A percentile compares a stretch with the other conserved stretches of the same genome.
phyloP scores from a whole-genome alignment of 2,113 vertebrate species.

The Gavia stellata region DNA sequence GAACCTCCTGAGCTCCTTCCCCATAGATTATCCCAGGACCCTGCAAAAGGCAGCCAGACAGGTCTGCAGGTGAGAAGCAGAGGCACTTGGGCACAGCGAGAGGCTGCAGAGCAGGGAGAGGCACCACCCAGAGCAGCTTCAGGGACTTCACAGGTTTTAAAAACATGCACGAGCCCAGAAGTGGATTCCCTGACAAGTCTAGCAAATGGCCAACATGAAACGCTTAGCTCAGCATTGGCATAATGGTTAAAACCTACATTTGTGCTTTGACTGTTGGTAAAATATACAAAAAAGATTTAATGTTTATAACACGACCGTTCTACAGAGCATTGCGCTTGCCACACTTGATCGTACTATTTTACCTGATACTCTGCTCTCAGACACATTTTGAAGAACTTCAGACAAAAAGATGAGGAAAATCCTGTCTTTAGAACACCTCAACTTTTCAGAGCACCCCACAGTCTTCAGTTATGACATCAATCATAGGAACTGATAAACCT shows the following conservation, averaged over 20 bases:
- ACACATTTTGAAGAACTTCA: neutral
- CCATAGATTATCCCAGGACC: neutral
- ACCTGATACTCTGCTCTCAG: neutral
- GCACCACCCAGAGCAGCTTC: neutral
- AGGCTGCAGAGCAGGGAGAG: neutral
- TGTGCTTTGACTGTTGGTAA: neutral
- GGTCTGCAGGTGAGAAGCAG: neutral
- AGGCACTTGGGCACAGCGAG: neutral
- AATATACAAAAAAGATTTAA: neutral
- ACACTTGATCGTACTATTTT: neutral
- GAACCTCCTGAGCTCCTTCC: neutral
- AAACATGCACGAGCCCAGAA: neutral
- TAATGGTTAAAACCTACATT: neutral
- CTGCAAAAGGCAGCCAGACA: neutral
- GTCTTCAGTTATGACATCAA: neutral
- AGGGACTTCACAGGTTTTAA: neutral
- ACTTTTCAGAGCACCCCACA: neutral
- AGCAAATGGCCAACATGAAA: neutral
- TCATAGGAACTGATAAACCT: neutral
- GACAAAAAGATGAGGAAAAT: neutral
- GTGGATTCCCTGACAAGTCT: neutral
- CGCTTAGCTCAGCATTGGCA: accelerated
- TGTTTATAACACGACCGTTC: neutral
- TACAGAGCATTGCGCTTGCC: neutral
- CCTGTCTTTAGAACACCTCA: neutral